Base-by-base conservation (phyloP, 2,113 vertebrate species). In the Blennius ocellaris region DNA sequence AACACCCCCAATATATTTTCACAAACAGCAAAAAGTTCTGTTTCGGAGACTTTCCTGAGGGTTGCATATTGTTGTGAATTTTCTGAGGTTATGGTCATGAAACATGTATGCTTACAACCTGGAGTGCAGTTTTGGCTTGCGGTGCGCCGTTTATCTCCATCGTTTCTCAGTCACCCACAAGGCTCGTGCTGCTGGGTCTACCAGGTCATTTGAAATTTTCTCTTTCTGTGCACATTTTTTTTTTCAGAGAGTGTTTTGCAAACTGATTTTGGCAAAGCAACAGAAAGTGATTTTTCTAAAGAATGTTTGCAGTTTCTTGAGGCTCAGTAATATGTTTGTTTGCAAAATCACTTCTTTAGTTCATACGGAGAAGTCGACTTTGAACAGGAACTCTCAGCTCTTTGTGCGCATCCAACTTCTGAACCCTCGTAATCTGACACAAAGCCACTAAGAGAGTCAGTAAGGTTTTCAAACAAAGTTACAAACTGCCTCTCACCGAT, bases 401-500 rank as follows among this genome's bases (percentile, higher is more conserved):
- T 15, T 51, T 10, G 49, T 21, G 49, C 8, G 10, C 5, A 51
- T 11, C 7, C 15, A 17, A 17, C 48, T 50, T 50, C 8, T 50
- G 15, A 17, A 7, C 48, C 15, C 15, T 50, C 3, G 6, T 3
- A 16, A 16, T 50, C 10, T 16, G 15, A 3, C 6, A n/a, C 2
- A n/a, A 50, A 9, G 8, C 15, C 10, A 10, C 21, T 17, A 17
- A 51, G 21, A 11, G 16, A 17, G 49, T 10, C 10, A 21, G 30
- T 66, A 49, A 52, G 11, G 53, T 73, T 65, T 61, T 51, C 10
- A 64, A 47, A 11, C 37, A 39, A 72, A 66, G 50, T 69, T 36
- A 11, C 53, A 63, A 76, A 71, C 45, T 57, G 6, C 73, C 61
- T 61, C 50, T 59, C 45, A 47, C 48, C 40, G 16, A 56, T 21